Percentiles rank a stretch among this genome's conserved stretches.
These are phyloP conservation scores for Ylistrum balloti DNA, from an alignment of 1,140 invertebrate species.

Conservation along the genomic window DNA sequence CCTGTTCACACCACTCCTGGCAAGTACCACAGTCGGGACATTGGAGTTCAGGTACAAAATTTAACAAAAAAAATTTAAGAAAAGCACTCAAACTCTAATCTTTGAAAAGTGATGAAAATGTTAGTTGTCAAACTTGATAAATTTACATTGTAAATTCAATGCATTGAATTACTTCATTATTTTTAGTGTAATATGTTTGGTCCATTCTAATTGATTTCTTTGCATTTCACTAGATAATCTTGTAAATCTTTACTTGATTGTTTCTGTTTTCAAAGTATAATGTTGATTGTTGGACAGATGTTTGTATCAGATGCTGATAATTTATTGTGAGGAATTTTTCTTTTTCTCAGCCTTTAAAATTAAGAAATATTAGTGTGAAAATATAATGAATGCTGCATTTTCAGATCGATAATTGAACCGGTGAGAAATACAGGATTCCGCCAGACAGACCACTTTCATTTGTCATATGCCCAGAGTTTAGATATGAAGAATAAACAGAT, in stretches of 20 bases:
- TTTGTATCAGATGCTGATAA: not conserved
- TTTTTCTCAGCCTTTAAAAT: not conserved
- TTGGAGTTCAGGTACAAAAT: conserved; percentile 80
- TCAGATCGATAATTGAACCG: conserved; percentile 83
- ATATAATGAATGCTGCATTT: not conserved
- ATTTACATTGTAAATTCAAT: no score
- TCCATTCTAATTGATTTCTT: no score
- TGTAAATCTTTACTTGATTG: no score
- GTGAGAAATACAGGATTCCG: conserved; percentile 81
- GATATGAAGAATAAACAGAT: conserved; percentile 75
- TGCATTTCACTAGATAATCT: no score
- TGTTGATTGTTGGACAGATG: no score
- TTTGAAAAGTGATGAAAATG: no score
- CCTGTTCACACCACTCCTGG: conserved; percentile 80
- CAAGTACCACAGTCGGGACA: conserved; percentile 81
- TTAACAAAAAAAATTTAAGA: not conserved
- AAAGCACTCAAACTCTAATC: no score
- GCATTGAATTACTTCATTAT: no score
- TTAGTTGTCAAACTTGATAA: no score
- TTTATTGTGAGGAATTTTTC: not conserved
- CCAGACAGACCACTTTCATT: conserved; percentile 79
- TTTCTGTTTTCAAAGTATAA: no score
- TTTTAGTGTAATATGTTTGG: no score
- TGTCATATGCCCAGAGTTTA: conserved; percentile 76
- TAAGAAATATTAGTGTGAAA: not conserved